Conservation (phyloP, 2,888 invertebrate genomes). For the Marronus borbonicus region DNA sequence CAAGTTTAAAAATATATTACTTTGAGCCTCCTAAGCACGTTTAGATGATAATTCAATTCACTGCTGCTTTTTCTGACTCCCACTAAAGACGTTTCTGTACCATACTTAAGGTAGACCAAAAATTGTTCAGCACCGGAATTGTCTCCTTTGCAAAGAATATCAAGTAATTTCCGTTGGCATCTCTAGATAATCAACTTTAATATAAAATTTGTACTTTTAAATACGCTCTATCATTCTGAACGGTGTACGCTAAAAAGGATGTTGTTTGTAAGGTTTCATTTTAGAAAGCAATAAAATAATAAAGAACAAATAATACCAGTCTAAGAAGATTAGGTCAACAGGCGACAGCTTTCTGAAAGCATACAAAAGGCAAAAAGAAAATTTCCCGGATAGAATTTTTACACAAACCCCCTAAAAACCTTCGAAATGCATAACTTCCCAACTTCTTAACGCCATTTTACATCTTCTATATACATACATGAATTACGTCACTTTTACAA, state of each 20-base stretch:
- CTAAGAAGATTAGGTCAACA: neutral
- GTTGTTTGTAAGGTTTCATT: neutral
- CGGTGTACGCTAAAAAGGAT: neutral
- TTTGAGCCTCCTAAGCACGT: too few species aligned
- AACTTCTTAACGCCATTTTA: conserved; percentile 29
- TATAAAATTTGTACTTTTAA: too few species aligned
- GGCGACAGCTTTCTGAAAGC: neutral
- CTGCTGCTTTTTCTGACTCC: too few species aligned
- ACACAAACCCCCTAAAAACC: neutral
- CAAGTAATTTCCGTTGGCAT: too few species aligned
- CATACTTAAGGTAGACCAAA: too few species aligned
- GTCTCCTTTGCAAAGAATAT: too few species aligned
- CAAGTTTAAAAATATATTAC: too few species aligned
- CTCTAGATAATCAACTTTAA: too few species aligned
- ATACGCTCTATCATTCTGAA: too few species aligned
- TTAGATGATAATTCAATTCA: too few species aligned
- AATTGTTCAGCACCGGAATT: too few species aligned
- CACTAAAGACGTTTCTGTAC: too few species aligned
- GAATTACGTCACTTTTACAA: conserved; percentile 23
- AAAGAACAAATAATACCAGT: neutral
- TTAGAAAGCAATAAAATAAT: neutral
- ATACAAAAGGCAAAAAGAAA: neutral
- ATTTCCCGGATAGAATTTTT: neutral
- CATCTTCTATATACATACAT: conserved; percentile 12
- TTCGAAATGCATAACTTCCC: neutral